Percentiles rank a stretch among this genome's conserved stretches.
These are phyloP conservation scores for Capromys pilorides DNA, from an alignment of 2,797 vertebrate species.

Conservation along the genomic window DNA sequence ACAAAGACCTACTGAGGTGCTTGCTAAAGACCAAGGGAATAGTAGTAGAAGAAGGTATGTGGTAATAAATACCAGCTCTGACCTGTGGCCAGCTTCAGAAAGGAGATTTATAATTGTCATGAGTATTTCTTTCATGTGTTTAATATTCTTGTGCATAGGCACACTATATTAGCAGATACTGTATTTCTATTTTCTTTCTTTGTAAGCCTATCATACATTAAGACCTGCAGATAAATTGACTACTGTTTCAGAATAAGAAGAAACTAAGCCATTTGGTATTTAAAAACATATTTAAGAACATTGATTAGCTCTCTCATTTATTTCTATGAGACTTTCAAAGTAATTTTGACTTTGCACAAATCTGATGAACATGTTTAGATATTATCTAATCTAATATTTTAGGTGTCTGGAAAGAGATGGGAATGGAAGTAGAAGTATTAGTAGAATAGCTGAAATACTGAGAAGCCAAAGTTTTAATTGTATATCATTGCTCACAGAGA, in stretches of 20 bases:
- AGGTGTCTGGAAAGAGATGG: neutral
- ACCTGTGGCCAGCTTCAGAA: neutral
- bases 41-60: neutral
- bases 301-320: neutral
- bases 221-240: neutral
- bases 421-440: conserved; percentile 51
- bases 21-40: neutral
- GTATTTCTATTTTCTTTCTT: neutral
- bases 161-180: neutral
- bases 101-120: neutral
- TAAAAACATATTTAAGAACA: conserved; percentile 22
- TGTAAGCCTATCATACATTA: neutral
- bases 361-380: conserved; percentile 41
- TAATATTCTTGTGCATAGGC: neutral
- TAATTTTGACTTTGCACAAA: conserved; percentile 47
- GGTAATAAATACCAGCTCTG: neutral
- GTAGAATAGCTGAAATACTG: conserved; percentile 57
- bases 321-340: conserved; percentile 41
- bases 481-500: conserved; percentile 58
- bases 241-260: conserved; percentile 6
- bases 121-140: neutral
- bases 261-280: neutral
- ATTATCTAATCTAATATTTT: conserved; percentile 49
- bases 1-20: neutral
- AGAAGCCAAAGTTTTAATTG: conserved; percentile 59